Evolutionary conservation across 2,888 invertebrate genomes (phyloP).

Genomic region (Amphipyra berbera): DNA sequence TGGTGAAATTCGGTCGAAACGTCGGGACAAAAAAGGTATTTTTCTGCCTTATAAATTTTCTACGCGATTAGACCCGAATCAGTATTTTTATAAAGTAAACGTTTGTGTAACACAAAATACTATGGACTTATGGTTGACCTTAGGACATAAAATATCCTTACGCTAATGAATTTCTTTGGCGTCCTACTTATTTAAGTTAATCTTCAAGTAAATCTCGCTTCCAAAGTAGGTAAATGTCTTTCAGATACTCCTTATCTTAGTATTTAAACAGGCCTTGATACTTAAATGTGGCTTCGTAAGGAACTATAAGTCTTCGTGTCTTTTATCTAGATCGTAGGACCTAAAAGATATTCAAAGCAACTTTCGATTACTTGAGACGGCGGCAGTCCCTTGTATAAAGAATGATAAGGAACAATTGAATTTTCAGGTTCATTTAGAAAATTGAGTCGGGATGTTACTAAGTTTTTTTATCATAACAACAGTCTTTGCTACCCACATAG

Average conservation of each 20-base stretch:
- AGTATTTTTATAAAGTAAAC: no score
- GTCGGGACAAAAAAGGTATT: no score
- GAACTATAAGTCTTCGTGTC: slow-evolving; percentile 46
- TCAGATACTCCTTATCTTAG: slow-evolving; percentile 53
- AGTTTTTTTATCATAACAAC: slow-evolving; percentile 2
- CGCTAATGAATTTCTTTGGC: slow-evolving; percentile 33
- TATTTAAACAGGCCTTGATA: slow-evolving; percentile 46
- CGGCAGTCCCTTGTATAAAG: slow-evolving; percentile 34
- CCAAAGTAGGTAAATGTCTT: slow-evolving; percentile 45
- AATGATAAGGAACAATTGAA: slow-evolving; percentile 37
- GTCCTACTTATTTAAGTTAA: slow-evolving; percentile 37
- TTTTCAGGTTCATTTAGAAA: slow-evolving; percentile 20
- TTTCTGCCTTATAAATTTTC: no score
- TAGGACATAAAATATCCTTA: slow-evolving; percentile 31
- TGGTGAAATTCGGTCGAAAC: no score
- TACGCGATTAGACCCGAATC: no score
- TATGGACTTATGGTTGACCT: no score
- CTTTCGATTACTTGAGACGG: slow-evolving; percentile 39
- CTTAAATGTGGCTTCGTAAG: slow-evolving; percentile 40
- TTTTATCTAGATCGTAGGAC: slow-evolving; percentile 41
- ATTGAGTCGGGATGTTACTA: slow-evolving; percentile 26
- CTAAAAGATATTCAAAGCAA: slow-evolving; percentile 38
- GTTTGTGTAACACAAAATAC: no score
- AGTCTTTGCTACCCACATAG: no score
- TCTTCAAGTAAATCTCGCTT: slow-evolving; percentile 40